Base-by-base conservation (phyloP, 2,888 invertebrate genomes). In the Pecten maximus region DNA sequence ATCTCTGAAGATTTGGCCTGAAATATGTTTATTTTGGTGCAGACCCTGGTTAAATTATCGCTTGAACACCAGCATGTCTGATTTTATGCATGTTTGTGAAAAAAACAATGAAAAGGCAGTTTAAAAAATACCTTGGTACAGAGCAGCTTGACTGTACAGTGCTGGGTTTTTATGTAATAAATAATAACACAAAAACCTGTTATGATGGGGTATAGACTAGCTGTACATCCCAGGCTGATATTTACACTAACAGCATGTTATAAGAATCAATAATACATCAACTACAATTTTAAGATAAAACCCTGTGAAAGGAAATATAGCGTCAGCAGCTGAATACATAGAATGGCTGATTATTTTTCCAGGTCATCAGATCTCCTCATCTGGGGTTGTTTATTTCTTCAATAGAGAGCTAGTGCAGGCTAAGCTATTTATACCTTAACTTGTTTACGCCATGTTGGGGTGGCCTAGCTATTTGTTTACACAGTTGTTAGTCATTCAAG, bases 401-500 rank as follows among this genome's bases (percentile, higher is more conserved):
- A 54, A 88, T 40, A 50, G 90, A 86, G 87, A 88, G 87, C 90
- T 50, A 87, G 88, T 88, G 88, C 88, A 89, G 88, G 40, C 40
- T 89, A 89, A 87, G 89, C 91, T 92, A 92, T 92, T 92, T 92
- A 90, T 91, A 89, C 39, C 88, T n/a, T 1, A 35, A 28, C 40
- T 92, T 92, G 91, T 92, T 92, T 92, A 92, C 91, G 87, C 87
- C 91, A 88, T 88, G 87, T 87, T 86, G 60, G 88, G 91, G 91
- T 90, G 90, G 91, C 90, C 91, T 87, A 86, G 40, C 39, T 93
- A 92, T 93, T 93, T 94, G 94, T 94, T 95, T 94, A 94, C 94
- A 92, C 94, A 93, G 93, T 93, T 94, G 94, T 93, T 92, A 89
- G 91, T 90, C 92, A 93, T 92, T 93, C 89, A 92, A 92, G 92